A percentile compares a stretch with the other conserved stretches of the same genome.
Conservation (phyloP, 2,113 vertebrate genomes). For the Lagopus muta region DNA sequence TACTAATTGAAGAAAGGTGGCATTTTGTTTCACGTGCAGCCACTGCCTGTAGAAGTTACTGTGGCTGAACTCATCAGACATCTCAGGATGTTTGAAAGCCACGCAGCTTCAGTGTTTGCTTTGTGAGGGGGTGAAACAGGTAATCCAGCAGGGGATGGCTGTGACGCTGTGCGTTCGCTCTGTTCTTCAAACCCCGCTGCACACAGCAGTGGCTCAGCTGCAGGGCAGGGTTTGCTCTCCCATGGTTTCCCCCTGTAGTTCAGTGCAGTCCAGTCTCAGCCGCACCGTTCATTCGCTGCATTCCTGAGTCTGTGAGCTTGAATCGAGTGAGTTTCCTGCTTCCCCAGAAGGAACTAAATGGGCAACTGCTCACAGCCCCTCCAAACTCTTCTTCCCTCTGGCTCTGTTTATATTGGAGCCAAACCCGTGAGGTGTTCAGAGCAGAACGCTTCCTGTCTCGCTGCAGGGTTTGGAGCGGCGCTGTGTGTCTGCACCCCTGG, state of each 20-base stretch:
- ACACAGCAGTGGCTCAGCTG: background rate
- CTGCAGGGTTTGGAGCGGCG: no score
- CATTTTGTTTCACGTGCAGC: slow-evolving; percentile 57
- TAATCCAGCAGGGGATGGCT: background rate
- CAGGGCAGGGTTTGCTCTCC: background rate
- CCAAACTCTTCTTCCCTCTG: background rate
- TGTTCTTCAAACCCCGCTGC: slow-evolving; percentile 34
- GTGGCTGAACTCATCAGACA: slow-evolving; percentile 51
- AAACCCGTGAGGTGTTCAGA: background rate
- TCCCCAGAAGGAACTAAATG: background rate
- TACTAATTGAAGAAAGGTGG: slow-evolving; percentile 74
- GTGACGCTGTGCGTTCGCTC: background rate
- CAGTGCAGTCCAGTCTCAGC: background rate
- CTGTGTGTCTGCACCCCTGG: no score
- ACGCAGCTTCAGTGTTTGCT: background rate
- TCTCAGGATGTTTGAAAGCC: slow-evolving; percentile 43
- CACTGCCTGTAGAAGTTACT: slow-evolving; percentile 51
- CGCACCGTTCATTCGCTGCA: background rate
- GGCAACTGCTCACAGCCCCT: rapidly evolving
- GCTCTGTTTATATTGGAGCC: background rate
- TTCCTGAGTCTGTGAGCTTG: slow-evolving; percentile 28
- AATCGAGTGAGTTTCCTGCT: background rate
- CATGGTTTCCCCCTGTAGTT: background rate
- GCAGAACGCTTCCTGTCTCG: background rate
- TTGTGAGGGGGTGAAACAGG: background rate